Evolutionary conservation across 2,113 vertebrate genomes (phyloP), one percentile per base, ranked within the genome.

Genomic region (Amblyornis subalaris): DNA sequence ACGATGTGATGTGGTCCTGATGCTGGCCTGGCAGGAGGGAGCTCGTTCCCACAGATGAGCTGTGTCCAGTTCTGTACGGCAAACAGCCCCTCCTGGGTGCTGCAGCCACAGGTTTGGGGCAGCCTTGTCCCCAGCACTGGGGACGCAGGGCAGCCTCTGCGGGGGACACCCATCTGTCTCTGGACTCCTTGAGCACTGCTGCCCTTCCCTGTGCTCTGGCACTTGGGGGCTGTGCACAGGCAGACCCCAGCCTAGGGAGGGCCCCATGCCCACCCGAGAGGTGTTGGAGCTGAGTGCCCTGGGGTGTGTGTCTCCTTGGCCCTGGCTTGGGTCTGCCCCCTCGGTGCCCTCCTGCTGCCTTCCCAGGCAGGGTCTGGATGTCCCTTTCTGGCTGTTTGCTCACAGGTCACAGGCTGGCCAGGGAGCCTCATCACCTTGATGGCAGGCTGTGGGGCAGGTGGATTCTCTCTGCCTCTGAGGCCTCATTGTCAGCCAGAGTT

Each of bases 291-390:
- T 53, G 50, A 13, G n/a, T 53, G 6, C 21, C 35, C 26, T 31
- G 38, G 25, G 28, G 1, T 0, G 0, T 5, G 10, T 23, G 9
- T 42, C n/a, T 13, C 11, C 29, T 6, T 10, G 38, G 29, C 20
- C 17, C 33, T 36, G 10, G 36, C 22, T 42, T 25, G 26, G 6
- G 0, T 54, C 31, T 78, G 36, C 4, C 19, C 24, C 40, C 44
- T 55, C 1, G 0, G 16, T 53, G 31, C 10, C 29, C 6, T 10
- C 6, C 21, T 13, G 12, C 71, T 72, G 38, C 84, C 38, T 23
- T 69, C 42, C 60, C 0, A 4, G 44, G 28, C 26, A 50, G 53
- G 54, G 44, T 21, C 48, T 40, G 62, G 45, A 1, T 44, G 71
- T 8, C 15, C 4, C 22, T 74, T 12, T 19, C 58, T 54, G 70